These are phyloP conservation scores for Ochropleura leucogaster DNA, from an alignment of 2,888 invertebrate species.

Conservation along the genomic window DNA sequence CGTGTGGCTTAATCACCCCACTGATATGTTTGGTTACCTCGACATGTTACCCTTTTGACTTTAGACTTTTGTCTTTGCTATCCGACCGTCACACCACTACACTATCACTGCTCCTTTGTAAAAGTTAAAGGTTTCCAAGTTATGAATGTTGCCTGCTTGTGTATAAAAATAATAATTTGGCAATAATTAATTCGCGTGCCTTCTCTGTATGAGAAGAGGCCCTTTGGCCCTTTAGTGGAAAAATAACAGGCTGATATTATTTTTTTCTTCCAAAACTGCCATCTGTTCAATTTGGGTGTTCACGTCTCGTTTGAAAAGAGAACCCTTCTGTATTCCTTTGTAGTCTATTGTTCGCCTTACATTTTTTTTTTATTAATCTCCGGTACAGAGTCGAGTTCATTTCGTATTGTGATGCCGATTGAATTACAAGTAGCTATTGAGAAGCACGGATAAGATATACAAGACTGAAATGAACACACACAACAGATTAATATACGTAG, in stretches of 20 bases:
- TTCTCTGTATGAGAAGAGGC: not conserved
- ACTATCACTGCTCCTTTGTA: too few relatives aligned
- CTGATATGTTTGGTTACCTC: too few relatives aligned
- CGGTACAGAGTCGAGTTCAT: slow-evolving; percentile 53
- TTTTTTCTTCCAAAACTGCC: slow-evolving; percentile 17
- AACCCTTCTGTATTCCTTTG: slow-evolving; percentile 27
- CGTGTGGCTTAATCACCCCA: too few relatives aligned
- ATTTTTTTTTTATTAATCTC: slow-evolving; percentile 64
- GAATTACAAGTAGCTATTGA: slow-evolving; percentile 68
- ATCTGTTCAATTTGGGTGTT: slow-evolving; percentile 21
- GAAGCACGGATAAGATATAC: slow-evolving; percentile 23
- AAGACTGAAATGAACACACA: slow-evolving; percentile 33
- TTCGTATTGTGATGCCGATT: slow-evolving; percentile 67
- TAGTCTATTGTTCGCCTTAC: slow-evolving; percentile 61
- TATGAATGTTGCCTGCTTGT: too few relatives aligned
- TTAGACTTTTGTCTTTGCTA: too few relatives aligned
- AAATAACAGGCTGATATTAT: not conserved
- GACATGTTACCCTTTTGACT: too few relatives aligned
- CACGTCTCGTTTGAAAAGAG: slow-evolving; percentile 30
- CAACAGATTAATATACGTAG: not conserved
- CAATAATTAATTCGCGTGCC: not conserved
- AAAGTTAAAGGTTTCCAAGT: too few relatives aligned
- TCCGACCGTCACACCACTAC: too few relatives aligned
- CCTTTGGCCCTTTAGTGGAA: not conserved
- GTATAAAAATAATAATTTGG: not conserved